Evolutionary conservation across 2,888 invertebrate genomes (phyloP).

Genomic region (Drosophila yooni): DNA sequence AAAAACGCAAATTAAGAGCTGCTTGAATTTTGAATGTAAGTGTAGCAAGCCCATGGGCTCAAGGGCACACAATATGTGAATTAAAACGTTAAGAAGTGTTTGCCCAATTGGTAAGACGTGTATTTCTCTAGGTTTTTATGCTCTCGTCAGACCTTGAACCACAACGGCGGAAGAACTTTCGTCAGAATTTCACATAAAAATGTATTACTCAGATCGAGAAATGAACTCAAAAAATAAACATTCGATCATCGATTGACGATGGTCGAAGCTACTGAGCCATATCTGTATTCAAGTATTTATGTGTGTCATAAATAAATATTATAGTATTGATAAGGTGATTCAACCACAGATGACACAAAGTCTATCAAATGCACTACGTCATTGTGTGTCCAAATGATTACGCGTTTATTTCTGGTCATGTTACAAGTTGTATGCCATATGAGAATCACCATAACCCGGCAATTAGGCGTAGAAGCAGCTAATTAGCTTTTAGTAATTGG

Average conservation of each 20-base stretch:
- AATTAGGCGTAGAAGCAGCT: slow-evolving; percentile 9
- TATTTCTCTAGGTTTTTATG: background rate
- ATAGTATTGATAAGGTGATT: slow-evolving; percentile 28
- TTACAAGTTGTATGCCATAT: slow-evolving; percentile 17
- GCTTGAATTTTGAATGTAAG: slow-evolving; percentile 50
- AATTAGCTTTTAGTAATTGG: slow-evolving; percentile 36
- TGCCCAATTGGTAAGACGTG: slow-evolving; percentile 25
- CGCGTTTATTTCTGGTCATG: slow-evolving; percentile 22
- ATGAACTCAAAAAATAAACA: slow-evolving; percentile 37
- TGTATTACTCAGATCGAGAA: slow-evolving; percentile 49
- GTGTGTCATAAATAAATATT: slow-evolving; percentile 5
- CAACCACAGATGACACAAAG: slow-evolving; percentile 31
- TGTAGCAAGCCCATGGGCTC: slow-evolving; percentile 28
- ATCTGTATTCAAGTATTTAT: background rate
- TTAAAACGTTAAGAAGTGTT: slow-evolving; percentile 35
- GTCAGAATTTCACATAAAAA: slow-evolving; percentile 12
- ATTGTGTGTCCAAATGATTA: slow-evolving; percentile 16
- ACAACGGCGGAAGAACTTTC: background rate
- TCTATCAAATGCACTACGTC: slow-evolving; percentile 40
- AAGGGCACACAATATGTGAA: slow-evolving; percentile 15
- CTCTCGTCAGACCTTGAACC: background rate
- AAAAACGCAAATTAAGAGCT: slow-evolving; percentile 37
- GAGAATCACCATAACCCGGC: slow-evolving; percentile 8
- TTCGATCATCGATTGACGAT: slow-evolving; percentile 38
- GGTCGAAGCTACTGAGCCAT: slow-evolving; percentile 3